These are phyloP conservation scores for Puma concolor DNA, from an alignment of 2,113 vertebrate species.

Conservation along the genomic window DNA sequence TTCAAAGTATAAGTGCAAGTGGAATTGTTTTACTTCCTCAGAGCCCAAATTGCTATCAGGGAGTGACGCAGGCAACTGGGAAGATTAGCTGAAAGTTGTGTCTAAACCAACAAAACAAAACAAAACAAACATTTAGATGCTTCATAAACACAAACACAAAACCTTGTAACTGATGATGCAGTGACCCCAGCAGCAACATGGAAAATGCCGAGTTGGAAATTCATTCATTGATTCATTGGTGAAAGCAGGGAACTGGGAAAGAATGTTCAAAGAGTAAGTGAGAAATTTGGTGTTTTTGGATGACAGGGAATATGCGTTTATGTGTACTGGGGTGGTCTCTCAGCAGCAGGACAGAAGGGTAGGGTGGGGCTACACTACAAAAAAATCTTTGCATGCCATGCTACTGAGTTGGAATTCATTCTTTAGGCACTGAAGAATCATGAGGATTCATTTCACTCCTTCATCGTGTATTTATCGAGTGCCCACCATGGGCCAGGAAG, in stretches of 20 bases:
- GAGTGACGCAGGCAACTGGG: background rate
- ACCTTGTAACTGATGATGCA: background rate
- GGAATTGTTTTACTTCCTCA: background rate
- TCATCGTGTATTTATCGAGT: background rate
- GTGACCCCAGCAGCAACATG: background rate
- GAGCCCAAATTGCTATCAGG: background rate
- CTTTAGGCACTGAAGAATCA: background rate
- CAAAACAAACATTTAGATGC: background rate
- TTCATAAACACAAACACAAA: background rate
- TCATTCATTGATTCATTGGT: conserved; percentile 2
- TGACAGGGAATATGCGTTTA: background rate
- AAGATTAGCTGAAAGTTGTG: background rate
- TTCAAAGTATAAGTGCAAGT: background rate
- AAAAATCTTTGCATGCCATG: background rate
- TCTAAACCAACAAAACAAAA: conserved; percentile 29
- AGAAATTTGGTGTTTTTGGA: background rate
- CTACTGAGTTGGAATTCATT: background rate
- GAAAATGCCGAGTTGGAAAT: background rate
- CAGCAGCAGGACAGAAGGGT: background rate
- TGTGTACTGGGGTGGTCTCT: background rate
- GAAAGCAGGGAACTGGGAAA: conserved; percentile 29
- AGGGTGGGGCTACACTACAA: background rate
- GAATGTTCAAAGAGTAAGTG: background rate
- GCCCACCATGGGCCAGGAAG: background rate
- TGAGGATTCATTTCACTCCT: background rate